A percentile compares a stretch with the other conserved stretches of the same genome.
Conservation (phyloP, 53 echinoderm and acorn worm species). For the Actinopyga echinites region DNA sequence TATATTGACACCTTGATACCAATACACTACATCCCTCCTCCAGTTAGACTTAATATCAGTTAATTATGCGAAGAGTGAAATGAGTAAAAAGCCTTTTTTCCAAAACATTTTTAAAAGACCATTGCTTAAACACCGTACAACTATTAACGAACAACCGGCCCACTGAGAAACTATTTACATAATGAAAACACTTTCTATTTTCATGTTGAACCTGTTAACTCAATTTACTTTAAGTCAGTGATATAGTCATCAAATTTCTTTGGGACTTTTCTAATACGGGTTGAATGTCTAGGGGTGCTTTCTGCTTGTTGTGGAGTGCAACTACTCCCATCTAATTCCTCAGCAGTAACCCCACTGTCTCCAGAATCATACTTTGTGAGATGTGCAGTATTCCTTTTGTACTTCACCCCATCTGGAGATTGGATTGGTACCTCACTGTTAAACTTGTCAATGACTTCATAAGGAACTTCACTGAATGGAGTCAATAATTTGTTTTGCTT, state of each 20-base stretch:
- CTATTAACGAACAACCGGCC: no score
- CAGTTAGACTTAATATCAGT: no score
- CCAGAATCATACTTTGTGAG: slow-evolving; percentile 28
- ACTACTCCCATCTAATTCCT: not conserved
- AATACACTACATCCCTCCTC: no score
- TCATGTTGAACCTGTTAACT: no score
- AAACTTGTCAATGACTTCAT: slow-evolving; percentile 47
- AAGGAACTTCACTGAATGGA: slow-evolving; percentile 54
- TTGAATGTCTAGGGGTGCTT: not conserved
- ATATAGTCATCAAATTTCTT: not conserved
- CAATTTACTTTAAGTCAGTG: no score
- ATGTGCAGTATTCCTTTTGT: slow-evolving; percentile 49
- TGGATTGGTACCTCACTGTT: slow-evolving; percentile 47
- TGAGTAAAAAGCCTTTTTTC: no score
- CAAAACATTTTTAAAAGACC: no score
- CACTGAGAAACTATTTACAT: no score
- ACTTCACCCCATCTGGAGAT: slow-evolving; percentile 60
- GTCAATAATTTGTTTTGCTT: slow-evolving; percentile 54
- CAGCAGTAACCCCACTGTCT: not conserved
- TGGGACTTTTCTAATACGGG: not conserved
- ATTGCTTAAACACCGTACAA: no score
- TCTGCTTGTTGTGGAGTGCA: not conserved
- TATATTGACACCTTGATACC: no score
- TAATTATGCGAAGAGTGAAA: no score
- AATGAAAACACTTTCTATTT: no score